A percentile compares a stretch with the other conserved stretches of the same genome.
Evolutionary conservation across 1,140 invertebrate genomes (phyloP).

Genomic region (Drosophila orena): DNA sequence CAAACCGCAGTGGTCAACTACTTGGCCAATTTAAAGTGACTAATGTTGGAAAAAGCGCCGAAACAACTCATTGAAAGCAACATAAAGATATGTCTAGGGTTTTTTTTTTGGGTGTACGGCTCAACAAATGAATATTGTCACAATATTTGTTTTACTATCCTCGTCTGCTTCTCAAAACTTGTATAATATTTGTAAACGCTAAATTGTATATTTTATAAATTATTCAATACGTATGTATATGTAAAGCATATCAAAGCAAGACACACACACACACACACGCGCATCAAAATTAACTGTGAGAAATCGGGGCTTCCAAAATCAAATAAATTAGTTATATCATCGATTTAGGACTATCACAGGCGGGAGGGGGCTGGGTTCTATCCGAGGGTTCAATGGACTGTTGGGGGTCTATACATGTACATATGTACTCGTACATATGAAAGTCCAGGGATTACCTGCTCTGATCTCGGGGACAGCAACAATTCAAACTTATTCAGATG

Average conservation of each 20-base stretch:
- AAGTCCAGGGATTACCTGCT: not conserved
- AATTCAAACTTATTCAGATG: conserved; percentile 5
- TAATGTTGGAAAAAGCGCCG: not conserved
- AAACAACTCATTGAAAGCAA: not conserved
- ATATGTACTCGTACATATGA: no score
- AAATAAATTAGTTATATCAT: conserved; percentile 34
- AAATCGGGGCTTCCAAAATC: not conserved
- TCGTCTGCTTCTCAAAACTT: conserved; percentile 33
- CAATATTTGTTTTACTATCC: conserved; percentile 21
- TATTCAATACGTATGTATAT: conserved; percentile 16
- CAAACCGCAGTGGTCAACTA: not conserved
- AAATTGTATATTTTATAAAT: conserved; percentile 40
- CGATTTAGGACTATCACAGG: conserved; percentile 75
- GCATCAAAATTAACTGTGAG: not conserved
- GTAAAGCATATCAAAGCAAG: conserved; percentile 28
- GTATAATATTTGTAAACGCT: conserved; percentile 34
- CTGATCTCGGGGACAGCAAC: conserved; percentile 23
- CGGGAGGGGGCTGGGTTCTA: conserved; percentile 38
- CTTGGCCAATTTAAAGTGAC: not conserved
- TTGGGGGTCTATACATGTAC: not conserved
- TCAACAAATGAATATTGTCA: conserved; percentile 63
- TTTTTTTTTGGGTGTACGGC: conserved; percentile 11
- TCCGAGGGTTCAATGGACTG: no score
- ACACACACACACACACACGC: conserved; percentile 11
- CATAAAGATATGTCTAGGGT: conserved; percentile 47